Conservation (phyloP, 2,888 invertebrate species). For the Eulithis testata region DNA sequence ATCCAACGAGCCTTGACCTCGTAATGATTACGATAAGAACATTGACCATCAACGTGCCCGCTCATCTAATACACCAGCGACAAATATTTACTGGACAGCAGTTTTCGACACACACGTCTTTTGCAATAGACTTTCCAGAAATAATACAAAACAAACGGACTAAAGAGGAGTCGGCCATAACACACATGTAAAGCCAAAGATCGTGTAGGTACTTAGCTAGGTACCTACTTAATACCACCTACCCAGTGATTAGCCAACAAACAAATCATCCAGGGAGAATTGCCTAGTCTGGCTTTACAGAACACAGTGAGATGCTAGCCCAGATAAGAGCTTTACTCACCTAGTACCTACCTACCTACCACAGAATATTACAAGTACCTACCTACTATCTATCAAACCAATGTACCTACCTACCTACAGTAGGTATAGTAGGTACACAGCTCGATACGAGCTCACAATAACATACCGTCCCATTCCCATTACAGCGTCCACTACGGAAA, state of each 20-base stretch:
- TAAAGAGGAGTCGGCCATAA: too few species aligned
- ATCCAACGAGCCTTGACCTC: constrained; percentile 16
- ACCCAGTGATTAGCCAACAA: too few species aligned
- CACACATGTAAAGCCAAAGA: too few species aligned
- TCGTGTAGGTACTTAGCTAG: too few species aligned
- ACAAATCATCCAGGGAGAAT: not conserved
- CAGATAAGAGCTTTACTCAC: not conserved
- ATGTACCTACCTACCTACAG: not conserved
- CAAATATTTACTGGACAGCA: constrained; percentile 13
- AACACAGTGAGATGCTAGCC: not conserved
- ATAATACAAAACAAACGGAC: not conserved
- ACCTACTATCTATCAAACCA: too few species aligned
- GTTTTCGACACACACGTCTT: constrained; percentile 1
- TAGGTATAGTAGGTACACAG: not conserved
- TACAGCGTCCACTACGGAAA: constrained; percentile 72
- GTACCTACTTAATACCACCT: too few species aligned
- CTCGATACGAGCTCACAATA: constrained; percentile 24
- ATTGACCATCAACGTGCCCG: constrained; percentile 4
- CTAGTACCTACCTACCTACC: too few species aligned
- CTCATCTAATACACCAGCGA: constrained; percentile 2
- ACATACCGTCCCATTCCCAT: constrained; percentile 28
- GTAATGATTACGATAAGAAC: constrained; percentile 8
- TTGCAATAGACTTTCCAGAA: not conserved
- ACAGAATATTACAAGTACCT: too few species aligned
- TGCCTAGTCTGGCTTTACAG: not conserved